Base-by-base conservation (phyloP, 2,113 vertebrate genomes). In the Diphyllodes magnificus region DNA sequence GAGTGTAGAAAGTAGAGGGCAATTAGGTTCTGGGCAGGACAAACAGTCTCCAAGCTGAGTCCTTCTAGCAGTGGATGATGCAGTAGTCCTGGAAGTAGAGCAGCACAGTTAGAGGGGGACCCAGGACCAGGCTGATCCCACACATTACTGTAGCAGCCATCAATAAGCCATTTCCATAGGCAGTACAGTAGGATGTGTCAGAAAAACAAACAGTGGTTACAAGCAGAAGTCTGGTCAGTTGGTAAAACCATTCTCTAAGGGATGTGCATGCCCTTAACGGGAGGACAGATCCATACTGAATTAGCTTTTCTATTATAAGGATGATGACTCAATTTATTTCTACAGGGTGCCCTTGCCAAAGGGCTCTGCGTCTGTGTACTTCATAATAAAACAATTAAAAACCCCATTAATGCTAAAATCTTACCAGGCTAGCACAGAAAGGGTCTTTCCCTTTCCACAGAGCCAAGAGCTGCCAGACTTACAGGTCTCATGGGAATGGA, bases 41-140 rank as follows among this genome's bases (percentile, higher is more conserved):
- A 84, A 72, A 30, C 7, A n/a, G 23, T 65, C 31, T 94, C 60
- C 56, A 75, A 53, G 53, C 8, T 1, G 22, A 82, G 39, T 82
- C 57, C 35, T 84, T 92, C 33, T 30, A 33, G 72, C 33, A 70
- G 51, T 33, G 70, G 23, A 61, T 81, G 82, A 92, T 78, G 61
- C 93, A 91, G 71, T 83, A 61, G 95, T 95, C 95, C 24, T 97
- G 91, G 50, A 97, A 97, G 80, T 94, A 96, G 27, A 94, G 92
- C 72, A 81, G 70, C 63, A 96, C 83, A 3, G 18, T 83, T 49
- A 97, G 92, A 50, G 95, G 64, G 57, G 92, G 69, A 6, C 82
- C 92, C 70, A 95, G 92, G 59, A 96, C 81, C 27, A 94, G 84
- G 54, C 95, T 97, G 69, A 96, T 83, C 94, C 94, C 93, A 95